Evolutionary conservation across 2,113 vertebrate genomes (phyloP), one percentile per base, ranked within the genome.

Genomic region (Strigops habroptila): DNA sequence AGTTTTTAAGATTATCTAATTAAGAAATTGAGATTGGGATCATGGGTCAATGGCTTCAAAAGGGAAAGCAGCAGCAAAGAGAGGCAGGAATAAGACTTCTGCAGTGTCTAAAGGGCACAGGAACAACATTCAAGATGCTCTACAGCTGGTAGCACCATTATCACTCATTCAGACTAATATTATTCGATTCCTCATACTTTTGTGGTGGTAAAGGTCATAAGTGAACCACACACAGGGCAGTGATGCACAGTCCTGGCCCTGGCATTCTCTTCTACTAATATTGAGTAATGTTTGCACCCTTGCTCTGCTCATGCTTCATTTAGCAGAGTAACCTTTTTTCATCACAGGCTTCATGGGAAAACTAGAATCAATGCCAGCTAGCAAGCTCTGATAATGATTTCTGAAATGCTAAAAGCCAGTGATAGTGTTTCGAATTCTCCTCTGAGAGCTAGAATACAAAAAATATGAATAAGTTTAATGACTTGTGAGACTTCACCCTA

Each of bases 271-370:
- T 88, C 92, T 88, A 48, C 83, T 82, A 59, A 91, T 69, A 91
- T 1, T 77, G 74, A 39, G 64, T 53, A 79, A 86, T 33, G 62
- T 60, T 94, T 86, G 82, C 85, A 94, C 63, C 41, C 76, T 87
- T 74, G 53, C 64, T 94, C 77, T 92, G 35, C 65, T 90, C 69
- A 81, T 35, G 86, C 79, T 90, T 94, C 86, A 85, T 93, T 96
- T 91, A 94, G 68, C 63, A 90, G 41, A 82, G 41, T 65, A 97
- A 95, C 84, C 76, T 87, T 95, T 95, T 64, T 74, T 86, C 53
- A 74, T 88, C 35, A 63, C 67, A 78, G 79, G 48, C 84, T 69
- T 94, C 84, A 89, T 1, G 19, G 44, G 67, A 75, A 92, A 96
- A 97, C 79, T 7, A 90, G 88, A 96, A 93, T 65, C 63, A 73